Evolutionary conservation across 64 coral and sea anemone species (phyloP).

Genomic region (Montipora cactus): DNA sequence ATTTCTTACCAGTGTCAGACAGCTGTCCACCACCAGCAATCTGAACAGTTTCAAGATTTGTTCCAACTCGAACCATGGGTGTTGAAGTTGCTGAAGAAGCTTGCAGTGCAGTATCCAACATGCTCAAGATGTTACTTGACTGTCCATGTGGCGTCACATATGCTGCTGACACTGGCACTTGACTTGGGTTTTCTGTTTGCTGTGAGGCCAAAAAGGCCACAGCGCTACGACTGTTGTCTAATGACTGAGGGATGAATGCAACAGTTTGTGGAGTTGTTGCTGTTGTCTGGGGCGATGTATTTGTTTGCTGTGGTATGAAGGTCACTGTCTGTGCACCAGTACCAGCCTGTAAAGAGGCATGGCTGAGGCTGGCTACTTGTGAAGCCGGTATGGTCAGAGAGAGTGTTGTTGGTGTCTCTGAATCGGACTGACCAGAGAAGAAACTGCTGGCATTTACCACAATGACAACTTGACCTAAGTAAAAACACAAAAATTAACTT

Average conservation of each 20-base stretch:
- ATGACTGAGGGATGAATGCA: slow-evolving; percentile 58
- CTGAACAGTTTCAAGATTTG: slow-evolving; percentile 13
- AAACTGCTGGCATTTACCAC: slow-evolving; percentile 93
- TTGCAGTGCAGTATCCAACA: slow-evolving; percentile 49
- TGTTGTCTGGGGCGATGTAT: not conserved
- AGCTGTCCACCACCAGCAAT: not conserved
- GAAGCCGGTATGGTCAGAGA: slow-evolving; percentile 80
- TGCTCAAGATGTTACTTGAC: slow-evolving; percentile 80
- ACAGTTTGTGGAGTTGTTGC: slow-evolving; percentile 22
- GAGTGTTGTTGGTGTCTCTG: slow-evolving; percentile 82
- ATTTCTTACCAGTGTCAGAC: not conserved
- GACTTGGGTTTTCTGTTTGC: slow-evolving; percentile 34
- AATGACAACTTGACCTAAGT: slow-evolving; percentile 90
- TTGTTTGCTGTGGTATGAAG: slow-evolving; percentile 27
- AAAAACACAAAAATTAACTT: not conserved
- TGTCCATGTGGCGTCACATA: slow-evolving; percentile 62
- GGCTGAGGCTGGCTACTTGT: slow-evolving; percentile 75
- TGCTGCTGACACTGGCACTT: slow-evolving; percentile 60
- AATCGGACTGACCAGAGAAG: slow-evolving; percentile 75
- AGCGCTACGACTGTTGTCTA: slow-evolving; percentile 56
- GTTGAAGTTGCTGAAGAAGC: slow-evolving; percentile 1
- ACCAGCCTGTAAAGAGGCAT: slow-evolving; percentile 50
- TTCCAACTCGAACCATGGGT: slow-evolving; percentile 11
- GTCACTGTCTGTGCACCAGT: slow-evolving; percentile 77
- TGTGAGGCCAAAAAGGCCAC: slow-evolving; percentile 42